A percentile compares a stretch with the other conserved stretches of the same genome.
Conservation (phyloP, 2,113 vertebrate species). For the Sturnira hondurensis region DNA sequence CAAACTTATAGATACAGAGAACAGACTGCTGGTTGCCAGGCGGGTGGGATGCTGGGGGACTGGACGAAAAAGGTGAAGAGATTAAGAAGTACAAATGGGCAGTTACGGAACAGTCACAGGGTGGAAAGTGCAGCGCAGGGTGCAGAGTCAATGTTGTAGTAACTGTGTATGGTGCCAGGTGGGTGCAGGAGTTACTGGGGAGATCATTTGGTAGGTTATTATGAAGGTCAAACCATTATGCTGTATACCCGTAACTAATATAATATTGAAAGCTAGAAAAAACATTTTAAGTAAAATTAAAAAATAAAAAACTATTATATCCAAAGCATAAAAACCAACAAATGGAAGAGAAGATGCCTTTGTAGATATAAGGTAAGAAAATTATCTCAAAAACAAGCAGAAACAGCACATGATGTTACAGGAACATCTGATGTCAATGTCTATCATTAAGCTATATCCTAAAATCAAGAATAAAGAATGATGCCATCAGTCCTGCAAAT, state of each 20-base stretch:
- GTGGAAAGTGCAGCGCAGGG: background rate
- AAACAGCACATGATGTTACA: background rate
- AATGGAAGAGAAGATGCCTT: background rate
- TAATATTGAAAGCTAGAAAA: background rate
- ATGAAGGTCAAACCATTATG: background rate
- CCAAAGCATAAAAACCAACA: background rate
- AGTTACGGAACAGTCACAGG: no score
- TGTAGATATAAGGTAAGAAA: background rate
- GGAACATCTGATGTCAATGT: background rate
- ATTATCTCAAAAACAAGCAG: background rate
- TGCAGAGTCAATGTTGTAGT: background rate
- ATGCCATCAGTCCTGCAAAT: background rate
- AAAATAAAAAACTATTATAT: background rate
- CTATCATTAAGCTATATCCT: background rate
- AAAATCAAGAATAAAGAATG: background rate
- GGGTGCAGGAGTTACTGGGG: background rate
- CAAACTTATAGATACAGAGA: background rate
- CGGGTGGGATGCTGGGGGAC: background rate
- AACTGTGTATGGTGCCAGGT: background rate
- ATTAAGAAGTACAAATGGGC: background rate
- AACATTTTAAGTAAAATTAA: background rate
- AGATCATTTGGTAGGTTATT: background rate
- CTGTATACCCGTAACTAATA: background rate
- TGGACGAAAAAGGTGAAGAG: background rate
- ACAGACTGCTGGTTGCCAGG: background rate